A percentile compares a stretch with the other conserved stretches of the same genome.
phyloP scores from a whole-genome alignment of 2,888 invertebrate genomes.

The Drosophila tanythrix region DNA sequence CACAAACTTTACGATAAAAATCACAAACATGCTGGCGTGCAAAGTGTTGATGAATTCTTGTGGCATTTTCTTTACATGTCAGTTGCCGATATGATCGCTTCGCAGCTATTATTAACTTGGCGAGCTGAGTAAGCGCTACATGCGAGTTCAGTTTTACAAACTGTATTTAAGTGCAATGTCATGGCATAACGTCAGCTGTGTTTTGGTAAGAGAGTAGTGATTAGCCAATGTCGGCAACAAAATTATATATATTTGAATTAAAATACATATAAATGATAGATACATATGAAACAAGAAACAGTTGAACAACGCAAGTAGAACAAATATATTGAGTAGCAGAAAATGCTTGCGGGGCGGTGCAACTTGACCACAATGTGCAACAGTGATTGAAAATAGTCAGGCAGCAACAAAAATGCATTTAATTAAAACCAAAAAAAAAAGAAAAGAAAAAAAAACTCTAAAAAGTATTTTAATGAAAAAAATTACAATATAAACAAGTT shows the following conservation, averaged over 20 bases:
- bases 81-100: neutral
- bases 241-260: neutral
- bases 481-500: conserved; percentile 20
- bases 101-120: neutral
- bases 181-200: conserved; percentile 34
- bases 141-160: conserved; percentile 16
- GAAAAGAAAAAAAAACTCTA: conserved; percentile 15
- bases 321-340: conserved; percentile 40
- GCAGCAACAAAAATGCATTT: conserved; percentile 50
- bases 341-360: neutral
- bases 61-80: neutral
- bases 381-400: conserved; percentile 26
- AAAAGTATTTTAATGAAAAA: conserved; percentile 37
- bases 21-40: neutral
- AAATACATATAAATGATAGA: neutral
- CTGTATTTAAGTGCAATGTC: conserved; percentile 39
- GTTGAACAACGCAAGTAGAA: conserved; percentile 38
- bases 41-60: neutral
- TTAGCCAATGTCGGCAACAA: conserved; percentile 43
- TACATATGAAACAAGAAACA: conserved; percentile 3
- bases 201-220: conserved; percentile 26
- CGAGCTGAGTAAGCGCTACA: neutral
- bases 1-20: neutral
- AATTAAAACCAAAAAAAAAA: conserved; percentile 46
- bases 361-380: conserved; percentile 27